Evolutionary conservation across 2,888 invertebrate genomes (phyloP).

Genomic region (Cordilura impudica): DNA sequence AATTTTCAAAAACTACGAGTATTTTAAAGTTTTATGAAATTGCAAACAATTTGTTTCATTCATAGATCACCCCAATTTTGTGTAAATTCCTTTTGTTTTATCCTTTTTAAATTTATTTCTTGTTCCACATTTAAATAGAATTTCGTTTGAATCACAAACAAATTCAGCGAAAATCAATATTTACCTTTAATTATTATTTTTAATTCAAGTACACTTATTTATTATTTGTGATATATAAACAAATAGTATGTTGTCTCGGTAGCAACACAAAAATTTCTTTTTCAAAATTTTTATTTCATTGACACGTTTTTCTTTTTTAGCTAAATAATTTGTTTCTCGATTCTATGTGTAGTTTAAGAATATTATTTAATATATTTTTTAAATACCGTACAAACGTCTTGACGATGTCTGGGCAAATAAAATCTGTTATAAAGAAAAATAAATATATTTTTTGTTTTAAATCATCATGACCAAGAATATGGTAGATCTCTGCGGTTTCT

Average conservation of each 20-base stretch:
- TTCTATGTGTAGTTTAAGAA: neutral
- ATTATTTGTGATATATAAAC: neutral
- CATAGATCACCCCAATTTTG: too few species aligned
- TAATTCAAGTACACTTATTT: neutral
- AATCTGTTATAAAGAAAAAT: constrained; percentile 37
- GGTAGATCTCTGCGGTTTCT: constrained; percentile 28
- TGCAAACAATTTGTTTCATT: too few species aligned
- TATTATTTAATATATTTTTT: neutral
- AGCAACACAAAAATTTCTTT: neutral
- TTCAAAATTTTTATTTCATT: constrained; percentile 26
- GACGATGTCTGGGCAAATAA: constrained; percentile 55
- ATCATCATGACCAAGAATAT: constrained; percentile 31
- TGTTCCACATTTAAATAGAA: too few species aligned
- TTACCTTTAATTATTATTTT: neutral
- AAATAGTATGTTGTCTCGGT: neutral
- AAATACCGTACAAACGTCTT: constrained; percentile 40
- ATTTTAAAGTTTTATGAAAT: too few species aligned
- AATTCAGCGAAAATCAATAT: neutral
- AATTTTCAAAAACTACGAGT: too few species aligned
- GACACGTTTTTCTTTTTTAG: neutral
- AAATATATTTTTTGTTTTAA: neutral
- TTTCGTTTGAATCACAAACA: too few species aligned
- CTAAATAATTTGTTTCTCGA: neutral
- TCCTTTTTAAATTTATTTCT: too few species aligned
- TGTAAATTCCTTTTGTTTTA: too few species aligned